A percentile compares a stretch with the other conserved stretches of the same genome.
phyloP scores from a whole-genome alignment of 2,113 vertebrate genomes.

The Cyprinodon brontotheroides region DNA sequence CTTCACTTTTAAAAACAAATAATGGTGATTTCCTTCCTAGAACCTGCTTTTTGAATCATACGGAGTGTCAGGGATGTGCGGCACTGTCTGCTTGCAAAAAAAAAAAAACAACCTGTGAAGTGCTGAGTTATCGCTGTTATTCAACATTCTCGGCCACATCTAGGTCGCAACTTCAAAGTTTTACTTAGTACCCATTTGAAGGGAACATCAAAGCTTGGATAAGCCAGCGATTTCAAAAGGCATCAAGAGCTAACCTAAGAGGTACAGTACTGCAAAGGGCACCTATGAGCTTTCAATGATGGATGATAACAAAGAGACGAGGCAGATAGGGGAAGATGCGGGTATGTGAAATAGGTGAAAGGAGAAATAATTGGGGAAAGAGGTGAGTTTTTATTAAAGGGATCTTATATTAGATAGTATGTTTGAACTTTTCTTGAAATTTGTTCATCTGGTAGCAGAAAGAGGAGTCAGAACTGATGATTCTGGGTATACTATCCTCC shows the following conservation, averaged over 20 bases:
- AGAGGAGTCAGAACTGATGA: conserved; percentile 68
- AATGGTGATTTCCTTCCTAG: conserved; percentile 54
- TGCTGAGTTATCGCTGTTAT: conserved; percentile 20
- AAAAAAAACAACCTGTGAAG: conserved; percentile 1
- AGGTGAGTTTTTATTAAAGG: conserved; percentile 60
- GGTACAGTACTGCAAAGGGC: conserved; percentile 71
- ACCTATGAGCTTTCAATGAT: conserved; percentile 70
- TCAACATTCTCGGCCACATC: conserved; percentile 50
- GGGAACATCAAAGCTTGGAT: conserved; percentile 69
- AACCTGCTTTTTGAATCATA: conserved; percentile 3
- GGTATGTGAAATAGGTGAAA: conserved; percentile 16
- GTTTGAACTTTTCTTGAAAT: conserved; percentile 68
- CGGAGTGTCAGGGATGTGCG: conserved; percentile 21
- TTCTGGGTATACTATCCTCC: conserved; percentile 72
- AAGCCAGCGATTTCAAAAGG: conserved; percentile 68
- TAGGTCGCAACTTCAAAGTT: conserved; percentile 62
- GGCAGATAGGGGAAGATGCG: conserved; percentile 22
- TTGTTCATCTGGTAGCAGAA: conserved; percentile 68
- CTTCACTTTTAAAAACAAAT: conserved; percentile 73
- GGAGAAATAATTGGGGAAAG: conserved; percentile 48
- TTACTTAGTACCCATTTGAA: conserved; percentile 61
- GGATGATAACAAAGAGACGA: conserved; percentile 63
- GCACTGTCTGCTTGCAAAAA: background rate
- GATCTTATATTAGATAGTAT: conserved; percentile 71
- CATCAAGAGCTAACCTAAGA: conserved; percentile 60